phyloP scores from a whole-genome alignment of 1,140 invertebrate genomes.

The Ganaspis sp. region DNA sequence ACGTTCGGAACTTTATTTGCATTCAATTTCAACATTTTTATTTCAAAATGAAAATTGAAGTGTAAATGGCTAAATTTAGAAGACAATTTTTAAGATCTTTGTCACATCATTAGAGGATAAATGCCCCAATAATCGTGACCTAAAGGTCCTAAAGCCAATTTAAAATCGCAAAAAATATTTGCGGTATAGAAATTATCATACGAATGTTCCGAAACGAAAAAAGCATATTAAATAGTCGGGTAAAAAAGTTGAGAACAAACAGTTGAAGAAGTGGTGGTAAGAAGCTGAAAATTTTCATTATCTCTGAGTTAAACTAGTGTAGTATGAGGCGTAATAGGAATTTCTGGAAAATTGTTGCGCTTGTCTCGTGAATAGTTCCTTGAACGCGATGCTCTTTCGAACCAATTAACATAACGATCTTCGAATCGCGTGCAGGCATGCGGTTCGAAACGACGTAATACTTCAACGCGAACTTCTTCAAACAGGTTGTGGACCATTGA shows the following conservation, averaged over 20 bases:
- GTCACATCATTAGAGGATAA: too few species aligned
- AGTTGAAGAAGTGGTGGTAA: neutral
- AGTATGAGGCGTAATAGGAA: slow-evolving; percentile 8
- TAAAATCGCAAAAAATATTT: too few species aligned
- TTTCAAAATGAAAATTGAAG: too few species aligned
- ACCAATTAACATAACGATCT: slow-evolving; percentile 26
- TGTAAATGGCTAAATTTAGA: too few species aligned
- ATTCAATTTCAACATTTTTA: too few species aligned
- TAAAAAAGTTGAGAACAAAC: neutral
- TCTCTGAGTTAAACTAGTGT: neutral
- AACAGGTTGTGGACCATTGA: slow-evolving; percentile 25
- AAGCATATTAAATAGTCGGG: too few species aligned
- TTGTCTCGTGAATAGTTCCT: slow-evolving; percentile 29
- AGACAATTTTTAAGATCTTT: too few species aligned
- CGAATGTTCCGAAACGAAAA: too few species aligned
- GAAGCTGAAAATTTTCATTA: slow-evolving; percentile 18
- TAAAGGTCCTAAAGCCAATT: too few species aligned
- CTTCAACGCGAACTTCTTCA: slow-evolving; percentile 21
- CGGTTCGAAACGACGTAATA: slow-evolving; percentile 22
- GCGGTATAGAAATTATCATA: too few species aligned
- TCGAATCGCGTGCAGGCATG: slow-evolving; percentile 29
- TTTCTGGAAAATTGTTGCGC: slow-evolving; percentile 27
- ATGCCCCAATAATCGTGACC: too few species aligned
- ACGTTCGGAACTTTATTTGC: too few species aligned
- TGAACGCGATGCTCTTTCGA: slow-evolving; percentile 26